These are phyloP conservation scores for Phalacrocorax carbo DNA, from an alignment of 2,113 vertebrate genomes.

Conservation along the genomic window DNA sequence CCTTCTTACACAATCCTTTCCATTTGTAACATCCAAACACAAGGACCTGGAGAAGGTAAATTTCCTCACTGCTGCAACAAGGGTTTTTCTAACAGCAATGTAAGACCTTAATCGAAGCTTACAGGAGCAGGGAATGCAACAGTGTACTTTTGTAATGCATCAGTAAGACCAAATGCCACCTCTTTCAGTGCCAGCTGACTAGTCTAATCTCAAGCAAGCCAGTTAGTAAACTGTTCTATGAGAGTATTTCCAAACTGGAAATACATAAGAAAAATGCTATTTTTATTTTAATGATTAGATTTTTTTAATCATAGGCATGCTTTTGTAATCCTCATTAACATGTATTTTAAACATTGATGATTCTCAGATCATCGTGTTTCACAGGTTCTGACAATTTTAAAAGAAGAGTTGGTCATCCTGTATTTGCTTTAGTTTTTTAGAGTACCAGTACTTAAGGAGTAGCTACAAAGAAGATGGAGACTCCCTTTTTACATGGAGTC, in stretches of 20 bases:
- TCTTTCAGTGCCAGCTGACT: background rate
- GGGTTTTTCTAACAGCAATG: background rate
- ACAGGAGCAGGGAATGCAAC: background rate
- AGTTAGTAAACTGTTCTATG: background rate
- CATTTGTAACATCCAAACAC: background rate
- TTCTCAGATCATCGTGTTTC: background rate
- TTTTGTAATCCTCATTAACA: background rate
- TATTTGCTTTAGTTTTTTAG: background rate
- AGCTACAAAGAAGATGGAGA: too few relatives aligned
- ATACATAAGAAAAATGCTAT: background rate
- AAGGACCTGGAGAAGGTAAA: background rate
- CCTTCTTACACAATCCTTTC: background rate
- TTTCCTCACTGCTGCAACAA: background rate
- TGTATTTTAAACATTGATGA: background rate
- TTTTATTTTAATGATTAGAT: background rate
- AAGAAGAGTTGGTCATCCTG: background rate
- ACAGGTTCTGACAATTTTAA: background rate
- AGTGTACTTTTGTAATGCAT: background rate
- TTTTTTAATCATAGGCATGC: background rate
- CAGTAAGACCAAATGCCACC: constrained; percentile 16
- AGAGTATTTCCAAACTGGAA: background rate
- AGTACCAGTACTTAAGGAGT: too few relatives aligned
- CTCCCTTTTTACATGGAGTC: too few relatives aligned
- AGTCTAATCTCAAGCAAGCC: constrained; percentile 41
- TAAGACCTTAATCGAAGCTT: constrained; percentile 43